Evolutionary conservation across 2,888 invertebrate species (phyloP).

Genomic region (Brachynemurus nebulosus): DNA sequence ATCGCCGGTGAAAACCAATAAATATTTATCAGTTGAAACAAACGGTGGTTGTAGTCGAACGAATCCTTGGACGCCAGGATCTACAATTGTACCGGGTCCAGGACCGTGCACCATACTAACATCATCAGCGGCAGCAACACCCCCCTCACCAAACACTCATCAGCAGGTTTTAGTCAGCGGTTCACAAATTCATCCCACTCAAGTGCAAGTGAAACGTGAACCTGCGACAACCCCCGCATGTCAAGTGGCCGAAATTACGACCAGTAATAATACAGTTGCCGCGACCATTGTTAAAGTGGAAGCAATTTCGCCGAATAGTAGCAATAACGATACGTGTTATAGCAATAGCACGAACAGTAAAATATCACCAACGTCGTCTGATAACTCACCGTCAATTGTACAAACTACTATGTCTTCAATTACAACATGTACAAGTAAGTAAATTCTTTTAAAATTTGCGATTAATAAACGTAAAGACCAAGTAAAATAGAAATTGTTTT

Average conservation of each 20-base stretch:
- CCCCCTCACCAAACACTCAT: conserved; percentile 14
- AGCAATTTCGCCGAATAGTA: conserved; percentile 44
- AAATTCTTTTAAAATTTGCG: too few relatives aligned
- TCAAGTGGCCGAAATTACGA: conserved; percentile 45
- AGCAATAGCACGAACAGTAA: too few relatives aligned
- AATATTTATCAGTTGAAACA: conserved; percentile 16
- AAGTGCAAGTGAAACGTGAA: conserved; percentile 51
- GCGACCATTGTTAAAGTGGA: conserved; percentile 46
- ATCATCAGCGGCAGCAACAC: conserved; percentile 17
- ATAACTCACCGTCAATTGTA: conserved; percentile 27
- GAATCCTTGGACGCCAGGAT: conserved; percentile 44
- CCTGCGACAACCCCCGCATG: conserved; percentile 38
- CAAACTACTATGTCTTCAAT: conserved; percentile 9
- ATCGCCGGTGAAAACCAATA: conserved; percentile 13
- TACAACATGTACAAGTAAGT: conserved; percentile 9
- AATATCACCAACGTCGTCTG: conserved; percentile 15
- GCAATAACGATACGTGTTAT: too few relatives aligned
- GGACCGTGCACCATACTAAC: conserved; percentile 13
- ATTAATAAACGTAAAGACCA: too few relatives aligned
- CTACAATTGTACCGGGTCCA: too few relatives aligned
- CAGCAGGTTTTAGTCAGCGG: conserved; percentile 12
- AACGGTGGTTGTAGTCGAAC: conserved; percentile 56
- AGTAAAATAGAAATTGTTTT: too few relatives aligned
- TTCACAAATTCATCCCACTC: conserved; percentile 29
- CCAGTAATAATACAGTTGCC: conserved; percentile 31